Evolutionary conservation across 37 sponge, comb jelly and placozoan species (phyloP).

Genomic region (Ianthella basta): DNA sequence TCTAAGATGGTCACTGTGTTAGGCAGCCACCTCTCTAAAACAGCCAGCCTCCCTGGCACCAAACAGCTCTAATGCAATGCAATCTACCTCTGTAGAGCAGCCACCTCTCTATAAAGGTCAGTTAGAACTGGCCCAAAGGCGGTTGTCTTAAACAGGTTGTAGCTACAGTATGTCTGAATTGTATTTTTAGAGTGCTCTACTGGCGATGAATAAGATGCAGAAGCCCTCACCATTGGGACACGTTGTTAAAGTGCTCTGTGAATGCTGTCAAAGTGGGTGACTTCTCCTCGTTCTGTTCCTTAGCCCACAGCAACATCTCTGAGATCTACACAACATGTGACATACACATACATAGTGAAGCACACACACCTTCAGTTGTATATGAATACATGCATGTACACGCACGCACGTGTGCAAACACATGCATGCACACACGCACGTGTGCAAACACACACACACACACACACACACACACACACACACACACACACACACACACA

Average conservation of each 20-base stretch:
- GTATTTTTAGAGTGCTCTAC: neutral
- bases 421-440: too few relatives aligned
- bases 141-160: neutral
- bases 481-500: too few relatives aligned
- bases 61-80: too few relatives aligned
- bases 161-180: too few relatives aligned
- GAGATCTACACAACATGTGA: slow-evolving; percentile 44
- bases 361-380: neutral
- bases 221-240: slow-evolving; percentile 76
- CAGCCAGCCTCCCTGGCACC: too few relatives aligned
- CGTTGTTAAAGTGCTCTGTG: slow-evolving; percentile 95
- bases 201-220: neutral
- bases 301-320: slow-evolving; percentile 89
- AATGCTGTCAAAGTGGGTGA: slow-evolving; percentile 81
- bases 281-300: slow-evolving; percentile 86
- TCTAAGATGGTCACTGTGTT: too few relatives aligned
- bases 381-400: neutral
- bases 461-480: too few relatives aligned
- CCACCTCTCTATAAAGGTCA: too few relatives aligned
- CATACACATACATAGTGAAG: neutral
- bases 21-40: too few relatives aligned
- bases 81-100: too few relatives aligned
- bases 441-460: too few relatives aligned
- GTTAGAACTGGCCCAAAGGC: neutral
- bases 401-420: too few relatives aligned